Percentiles rank a stretch among this genome's conserved stretches.
phyloP scores from a whole-genome alignment of 2,888 invertebrate genomes.

The Ceramica pisi region DNA sequence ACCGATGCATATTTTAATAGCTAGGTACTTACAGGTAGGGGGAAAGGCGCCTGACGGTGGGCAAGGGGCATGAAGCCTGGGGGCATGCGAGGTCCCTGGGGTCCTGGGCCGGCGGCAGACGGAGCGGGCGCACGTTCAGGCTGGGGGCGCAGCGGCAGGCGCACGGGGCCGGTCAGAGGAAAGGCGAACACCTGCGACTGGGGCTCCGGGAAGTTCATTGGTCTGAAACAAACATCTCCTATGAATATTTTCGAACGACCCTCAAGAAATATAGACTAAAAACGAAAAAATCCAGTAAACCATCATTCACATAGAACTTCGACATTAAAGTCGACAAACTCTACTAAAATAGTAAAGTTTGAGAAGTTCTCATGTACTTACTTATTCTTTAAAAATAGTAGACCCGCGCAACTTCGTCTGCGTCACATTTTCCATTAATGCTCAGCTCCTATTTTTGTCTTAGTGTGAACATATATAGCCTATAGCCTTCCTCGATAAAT shows the following conservation, averaged over 20 bases:
- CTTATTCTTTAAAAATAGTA: too few relatives aligned
- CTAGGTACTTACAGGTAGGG: conserved; percentile 80
- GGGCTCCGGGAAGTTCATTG: conserved; percentile 86
- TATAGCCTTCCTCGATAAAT: too few relatives aligned
- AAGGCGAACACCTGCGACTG: conserved; percentile 89
- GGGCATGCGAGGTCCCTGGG: conserved; percentile 79
- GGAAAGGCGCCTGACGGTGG: conserved; percentile 83
- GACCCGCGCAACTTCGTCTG: too few relatives aligned
- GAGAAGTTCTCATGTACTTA: not conserved
- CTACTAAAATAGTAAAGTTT: not conserved
- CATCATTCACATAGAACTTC: not conserved
- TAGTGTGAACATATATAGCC: too few relatives aligned
- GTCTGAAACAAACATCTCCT: conserved; percentile 71
- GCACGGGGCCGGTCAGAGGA: conserved; percentile 87
- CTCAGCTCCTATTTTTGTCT: too few relatives aligned
- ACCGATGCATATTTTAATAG: not conserved
- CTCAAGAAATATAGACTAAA: not conserved
- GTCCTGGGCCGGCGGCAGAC: conserved; percentile 73
- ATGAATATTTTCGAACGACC: conserved; percentile 19
- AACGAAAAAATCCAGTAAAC: not conserved
- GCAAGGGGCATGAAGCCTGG: conserved; percentile 72
- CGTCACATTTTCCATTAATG: too few relatives aligned
- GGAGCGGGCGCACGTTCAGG: conserved; percentile 76
- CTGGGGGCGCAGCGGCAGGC: conserved; percentile 86
- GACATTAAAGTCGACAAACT: not conserved